Percentiles rank a stretch among this genome's conserved stretches.
phyloP scores from a whole-genome alignment of 1,140 invertebrate species.

The Leucophenga varia region DNA sequence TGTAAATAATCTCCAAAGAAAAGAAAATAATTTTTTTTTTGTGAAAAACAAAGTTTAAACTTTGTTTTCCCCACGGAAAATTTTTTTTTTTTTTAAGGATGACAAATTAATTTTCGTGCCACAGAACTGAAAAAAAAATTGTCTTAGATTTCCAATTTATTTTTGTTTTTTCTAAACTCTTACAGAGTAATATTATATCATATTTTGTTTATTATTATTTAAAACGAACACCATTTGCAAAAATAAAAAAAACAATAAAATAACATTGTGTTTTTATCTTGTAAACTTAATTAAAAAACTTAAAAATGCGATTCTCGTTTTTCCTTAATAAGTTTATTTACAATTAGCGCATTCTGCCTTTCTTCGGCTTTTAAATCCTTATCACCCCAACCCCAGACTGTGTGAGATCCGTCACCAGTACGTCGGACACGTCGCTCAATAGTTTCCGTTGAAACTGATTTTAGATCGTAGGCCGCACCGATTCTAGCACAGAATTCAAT shows the following conservation, averaged over 20 bases:
- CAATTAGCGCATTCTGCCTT: conserved; percentile 62
- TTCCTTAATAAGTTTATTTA: conserved; percentile 61
- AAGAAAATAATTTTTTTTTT: no score
- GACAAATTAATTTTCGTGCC: no score
- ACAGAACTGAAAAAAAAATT: no score
- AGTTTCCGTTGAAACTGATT: conserved; percentile 72
- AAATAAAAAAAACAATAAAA: background rate
- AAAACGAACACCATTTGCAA: background rate
- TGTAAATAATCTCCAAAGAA: no score
- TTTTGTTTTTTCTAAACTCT: no score
- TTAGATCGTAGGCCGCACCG: conserved; percentile 85
- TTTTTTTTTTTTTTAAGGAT: no score
- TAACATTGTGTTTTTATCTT: background rate
- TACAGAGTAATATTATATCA: no score
- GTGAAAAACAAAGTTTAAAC: no score
- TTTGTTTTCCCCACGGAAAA: no score
- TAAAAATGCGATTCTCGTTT: background rate
- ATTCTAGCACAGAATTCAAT: conserved; percentile 81
- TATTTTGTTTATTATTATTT: no score
- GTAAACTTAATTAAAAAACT: background rate
- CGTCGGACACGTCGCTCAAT: conserved; percentile 67
- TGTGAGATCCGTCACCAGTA: conserved; percentile 75
- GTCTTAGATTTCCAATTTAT: no score
- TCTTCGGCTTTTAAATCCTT: conserved; percentile 70
- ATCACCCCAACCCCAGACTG: conserved; percentile 80